Evolutionary conservation across 2,888 invertebrate genomes (phyloP).

Genomic region (Drosophila prostipennis): DNA sequence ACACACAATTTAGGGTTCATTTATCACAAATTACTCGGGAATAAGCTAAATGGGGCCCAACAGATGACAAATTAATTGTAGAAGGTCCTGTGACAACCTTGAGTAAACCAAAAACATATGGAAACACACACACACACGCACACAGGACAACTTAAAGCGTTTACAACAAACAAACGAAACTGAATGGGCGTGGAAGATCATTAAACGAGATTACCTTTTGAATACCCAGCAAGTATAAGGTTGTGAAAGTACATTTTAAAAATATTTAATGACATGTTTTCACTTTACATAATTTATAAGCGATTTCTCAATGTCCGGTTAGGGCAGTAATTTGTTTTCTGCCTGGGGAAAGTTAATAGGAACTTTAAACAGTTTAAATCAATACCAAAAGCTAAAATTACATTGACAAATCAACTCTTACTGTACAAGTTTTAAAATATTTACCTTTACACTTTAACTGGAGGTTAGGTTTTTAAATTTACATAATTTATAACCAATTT

Average conservation of each 20-base stretch:
- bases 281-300: no score
- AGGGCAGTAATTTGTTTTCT: no score
- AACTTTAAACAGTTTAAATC: no score
- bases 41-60: neutral
- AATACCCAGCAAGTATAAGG: neutral
- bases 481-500: no score
- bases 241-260: neutral
- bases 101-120: neutral
- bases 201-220: neutral
- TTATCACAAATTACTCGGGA: neutral
- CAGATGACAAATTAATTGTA: neutral
- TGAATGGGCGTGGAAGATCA: neutral
- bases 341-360: no score
- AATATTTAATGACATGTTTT: no score
- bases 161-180: neutral
- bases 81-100: no score
- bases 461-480: no score
- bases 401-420: no score
- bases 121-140: neutral
- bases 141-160: slow-evolving; percentile 1
- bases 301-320: no score
- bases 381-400: no score
- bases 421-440: no score
- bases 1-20: neutral
- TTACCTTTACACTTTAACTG: neutral